These are phyloP conservation scores for Standfussiana lucernea DNA, from an alignment of 2,888 invertebrate species.

Conservation along the genomic window DNA sequence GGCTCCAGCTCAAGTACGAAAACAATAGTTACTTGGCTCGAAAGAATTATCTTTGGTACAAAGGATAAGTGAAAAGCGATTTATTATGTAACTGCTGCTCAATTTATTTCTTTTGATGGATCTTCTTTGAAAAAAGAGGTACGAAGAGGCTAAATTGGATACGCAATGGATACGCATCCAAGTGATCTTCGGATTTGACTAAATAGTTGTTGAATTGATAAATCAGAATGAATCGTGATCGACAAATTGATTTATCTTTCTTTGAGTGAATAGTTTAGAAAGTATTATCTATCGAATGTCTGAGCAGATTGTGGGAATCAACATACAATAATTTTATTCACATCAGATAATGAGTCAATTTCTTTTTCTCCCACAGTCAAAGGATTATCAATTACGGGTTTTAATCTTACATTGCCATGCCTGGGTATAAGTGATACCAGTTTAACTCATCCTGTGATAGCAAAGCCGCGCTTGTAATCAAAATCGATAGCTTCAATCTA, in stretches of 20 bases:
- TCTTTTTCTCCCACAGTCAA: constrained; percentile 8
- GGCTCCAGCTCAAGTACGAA: constrained; percentile 71
- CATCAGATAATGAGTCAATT: constrained; percentile 11
- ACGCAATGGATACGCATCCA: not conserved
- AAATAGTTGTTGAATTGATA: not conserved
- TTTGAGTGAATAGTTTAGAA: not conserved
- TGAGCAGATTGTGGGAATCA: constrained; percentile 34
- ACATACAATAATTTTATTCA: constrained; percentile 25
- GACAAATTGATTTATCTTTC: not conserved
- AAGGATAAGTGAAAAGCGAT: constrained; percentile 42
- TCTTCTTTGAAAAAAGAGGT: not conserved
- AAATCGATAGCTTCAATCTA: constrained; percentile 38
- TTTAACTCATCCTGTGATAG: constrained; percentile 20
- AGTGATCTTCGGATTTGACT: too few species aligned
- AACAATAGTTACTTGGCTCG: constrained; percentile 76
- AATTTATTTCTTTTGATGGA: not conserved
- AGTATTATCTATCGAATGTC: not conserved
- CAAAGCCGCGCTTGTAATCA: constrained; percentile 19
- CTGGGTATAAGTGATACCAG: constrained; percentile 27
- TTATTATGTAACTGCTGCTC: constrained; percentile 21
- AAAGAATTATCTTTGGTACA: constrained; percentile 64
- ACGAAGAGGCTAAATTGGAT: not conserved
- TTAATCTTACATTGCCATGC: constrained; percentile 41
- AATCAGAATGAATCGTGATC: not conserved
- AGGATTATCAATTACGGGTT: constrained; percentile 42